These are phyloP conservation scores for Turnix velox DNA, from an alignment of 2,113 vertebrate genomes.

Conservation along the genomic window DNA sequence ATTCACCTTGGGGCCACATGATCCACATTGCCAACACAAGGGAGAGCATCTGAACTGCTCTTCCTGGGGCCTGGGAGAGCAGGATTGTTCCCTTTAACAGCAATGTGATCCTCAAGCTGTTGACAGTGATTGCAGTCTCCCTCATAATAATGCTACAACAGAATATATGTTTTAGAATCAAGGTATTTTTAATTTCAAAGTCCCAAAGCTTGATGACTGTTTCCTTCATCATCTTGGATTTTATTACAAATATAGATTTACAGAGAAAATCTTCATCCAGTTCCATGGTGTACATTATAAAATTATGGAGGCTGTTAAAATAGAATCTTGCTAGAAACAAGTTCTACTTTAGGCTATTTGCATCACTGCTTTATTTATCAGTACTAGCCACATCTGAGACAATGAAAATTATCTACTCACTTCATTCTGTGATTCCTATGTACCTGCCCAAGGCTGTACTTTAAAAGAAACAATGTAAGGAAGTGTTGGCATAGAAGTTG, in stretches of 20 bases:
- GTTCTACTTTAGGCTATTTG: not conserved
- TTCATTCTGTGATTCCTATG: not conserved
- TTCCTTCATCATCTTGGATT: not conserved
- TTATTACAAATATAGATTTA: not conserved
- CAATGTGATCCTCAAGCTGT: accelerated
- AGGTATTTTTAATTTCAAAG: not conserved
- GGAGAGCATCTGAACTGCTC: not conserved
- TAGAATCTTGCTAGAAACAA: not conserved
- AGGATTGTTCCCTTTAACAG: not conserved
- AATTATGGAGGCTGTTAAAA: not conserved
- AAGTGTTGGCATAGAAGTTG: not conserved
- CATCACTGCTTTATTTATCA: not conserved
- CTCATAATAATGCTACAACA: not conserved
- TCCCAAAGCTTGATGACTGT: not conserved
- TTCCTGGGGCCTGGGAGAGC: not conserved
- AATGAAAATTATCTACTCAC: not conserved
- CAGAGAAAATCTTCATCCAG: not conserved
- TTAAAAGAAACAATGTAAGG: constrained; percentile 10
- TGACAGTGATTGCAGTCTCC: not conserved
- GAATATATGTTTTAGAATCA: not conserved
- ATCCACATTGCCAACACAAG: not conserved
- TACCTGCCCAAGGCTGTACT: not conserved
- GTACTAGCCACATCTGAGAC: not conserved
- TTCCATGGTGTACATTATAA: not conserved
- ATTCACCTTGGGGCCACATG: not conserved